A percentile compares a stretch with the other conserved stretches of the same genome.
Conservation (phyloP, 2,888 invertebrate genomes). For the Apodemia zela region DNA sequence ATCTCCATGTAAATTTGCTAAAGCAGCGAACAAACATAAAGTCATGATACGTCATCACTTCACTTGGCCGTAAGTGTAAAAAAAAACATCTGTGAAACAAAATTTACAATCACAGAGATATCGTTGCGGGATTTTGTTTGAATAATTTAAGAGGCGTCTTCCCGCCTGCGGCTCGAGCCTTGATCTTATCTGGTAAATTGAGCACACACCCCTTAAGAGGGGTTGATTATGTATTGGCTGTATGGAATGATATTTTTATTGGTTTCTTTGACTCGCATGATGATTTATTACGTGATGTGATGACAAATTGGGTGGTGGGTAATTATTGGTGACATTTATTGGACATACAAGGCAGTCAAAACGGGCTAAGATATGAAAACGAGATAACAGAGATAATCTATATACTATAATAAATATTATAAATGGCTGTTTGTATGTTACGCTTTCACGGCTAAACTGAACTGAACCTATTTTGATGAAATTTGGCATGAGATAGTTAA, state of each 20-base stretch:
- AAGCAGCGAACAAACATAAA: no score
- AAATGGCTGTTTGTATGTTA: no score
- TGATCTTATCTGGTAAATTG: constrained; percentile 68
- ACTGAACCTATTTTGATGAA: no score
- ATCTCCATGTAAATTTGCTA: no score
- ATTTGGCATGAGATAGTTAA: no score
- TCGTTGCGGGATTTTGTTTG: constrained; percentile 65
- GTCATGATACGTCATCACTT: background rate
- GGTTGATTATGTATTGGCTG: constrained; percentile 15
- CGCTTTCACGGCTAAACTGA: no score
- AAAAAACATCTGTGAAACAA: constrained; percentile 50
- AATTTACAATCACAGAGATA: constrained; percentile 69
- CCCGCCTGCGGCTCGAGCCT: constrained; percentile 40
- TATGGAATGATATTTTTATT: constrained; percentile 13
- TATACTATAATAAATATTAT: no score
- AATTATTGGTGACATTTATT: background rate
- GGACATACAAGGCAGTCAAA: background rate
- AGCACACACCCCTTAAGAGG: constrained; percentile 44
- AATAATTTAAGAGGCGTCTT: constrained; percentile 66
- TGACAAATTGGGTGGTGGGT: background rate
- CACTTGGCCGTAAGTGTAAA: constrained; percentile 36
- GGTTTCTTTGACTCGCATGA: constrained; percentile 7
- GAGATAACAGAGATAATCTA: no score
- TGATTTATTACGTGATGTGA: constrained; percentile 9
- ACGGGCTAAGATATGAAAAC: no score